A percentile compares a stretch with the other conserved stretches of the same genome.
Evolutionary conservation across 2,113 vertebrate genomes (phyloP).

Genomic region (Nesoenas mayeri): DNA sequence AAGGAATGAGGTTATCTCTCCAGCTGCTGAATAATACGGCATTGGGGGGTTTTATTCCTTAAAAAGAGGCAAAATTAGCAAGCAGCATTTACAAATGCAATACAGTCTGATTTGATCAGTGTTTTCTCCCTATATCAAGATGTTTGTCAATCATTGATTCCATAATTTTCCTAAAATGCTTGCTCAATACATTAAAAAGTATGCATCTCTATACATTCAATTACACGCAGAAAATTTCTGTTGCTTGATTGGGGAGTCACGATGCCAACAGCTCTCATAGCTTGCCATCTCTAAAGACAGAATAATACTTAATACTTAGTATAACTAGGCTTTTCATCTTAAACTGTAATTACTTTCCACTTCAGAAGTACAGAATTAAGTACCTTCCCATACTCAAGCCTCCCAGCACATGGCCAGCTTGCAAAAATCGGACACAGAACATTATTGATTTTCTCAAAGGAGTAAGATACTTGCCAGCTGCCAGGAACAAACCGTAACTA

Average conservation of each 20-base stretch:
- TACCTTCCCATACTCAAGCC: constrained; percentile 29
- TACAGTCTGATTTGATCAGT: constrained; percentile 15
- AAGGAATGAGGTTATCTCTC: neutral
- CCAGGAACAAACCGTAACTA: constrained; percentile 32
- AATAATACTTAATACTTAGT: constrained; percentile 57
- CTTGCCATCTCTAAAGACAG: constrained; percentile 45
- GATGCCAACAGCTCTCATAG: constrained; percentile 27
- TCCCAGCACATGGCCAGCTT: neutral
- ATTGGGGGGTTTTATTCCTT: neutral
- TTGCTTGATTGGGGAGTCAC: constrained; percentile 39
- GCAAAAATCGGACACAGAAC: constrained; percentile 37
- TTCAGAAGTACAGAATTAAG: constrained; percentile 62
- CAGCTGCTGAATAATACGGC: neutral
- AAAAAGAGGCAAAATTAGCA: neutral
- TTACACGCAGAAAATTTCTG: constrained; percentile 24
- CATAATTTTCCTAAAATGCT: constrained; percentile 16
- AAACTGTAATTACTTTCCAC: constrained; percentile 64
- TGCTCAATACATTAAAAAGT: constrained; percentile 14
- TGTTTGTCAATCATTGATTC: constrained; percentile 9
- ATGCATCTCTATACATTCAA: constrained; percentile 18
- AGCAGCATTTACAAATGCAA: neutral
- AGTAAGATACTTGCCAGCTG: constrained; percentile 38
- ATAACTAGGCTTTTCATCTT: constrained; percentile 58
- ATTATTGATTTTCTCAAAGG: constrained; percentile 26
- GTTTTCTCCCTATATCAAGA: constrained; percentile 57